Base-by-base conservation (phyloP, 2,888 invertebrate genomes). In the Diadegma fenestrale region DNA sequence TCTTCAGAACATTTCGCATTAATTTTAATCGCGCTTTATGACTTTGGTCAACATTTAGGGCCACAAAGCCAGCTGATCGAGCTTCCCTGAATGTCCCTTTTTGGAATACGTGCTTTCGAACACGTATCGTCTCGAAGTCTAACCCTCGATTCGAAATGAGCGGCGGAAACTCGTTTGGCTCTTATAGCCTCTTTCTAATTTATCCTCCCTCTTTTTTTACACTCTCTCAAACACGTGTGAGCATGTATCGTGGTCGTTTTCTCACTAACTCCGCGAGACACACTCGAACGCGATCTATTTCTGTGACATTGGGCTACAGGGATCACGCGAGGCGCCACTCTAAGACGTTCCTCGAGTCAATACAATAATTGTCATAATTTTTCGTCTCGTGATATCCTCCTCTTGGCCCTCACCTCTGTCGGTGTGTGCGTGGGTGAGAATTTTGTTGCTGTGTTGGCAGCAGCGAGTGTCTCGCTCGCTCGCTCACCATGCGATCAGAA, bases 141-240 rank as follows among this genome's bases (percentile, higher is more conserved):
- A 43, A 51, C 12, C 3, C 43, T 58, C 51, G 63, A 80, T 37
- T 41, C n/a, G 7, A 58, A 77, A 82, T 82, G 64, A 82, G 81
- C 79, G n/a, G n/a, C 64, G 75, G 48, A 75, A 78, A 68, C 61
- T 64, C 33, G 64, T 81, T 80, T 85, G 81, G 85, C 84, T 81
- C 81, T 68, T 14, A n/a, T n/a, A 37, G 51, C 51, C 76, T 58
- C 26, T 45, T 45, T 3, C 14, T 10, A 26, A 58, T 61, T 63
- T 58, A 48, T 43, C 5, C 22, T 51, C 45, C 61, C 45, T 69
- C n/a, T 41, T 37, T 45, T 58, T 71, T 43, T 12, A 17, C 45
- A 37, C 63, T 48, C 41, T 33, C 22, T 7, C 66, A 22, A n/a
- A 22, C 43, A 26, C 12, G 26, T 66, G 8, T 5, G n/a, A 51